Evolutionary conservation across 2,113 vertebrate species (phyloP).

Genomic region (Mus pahari): DNA sequence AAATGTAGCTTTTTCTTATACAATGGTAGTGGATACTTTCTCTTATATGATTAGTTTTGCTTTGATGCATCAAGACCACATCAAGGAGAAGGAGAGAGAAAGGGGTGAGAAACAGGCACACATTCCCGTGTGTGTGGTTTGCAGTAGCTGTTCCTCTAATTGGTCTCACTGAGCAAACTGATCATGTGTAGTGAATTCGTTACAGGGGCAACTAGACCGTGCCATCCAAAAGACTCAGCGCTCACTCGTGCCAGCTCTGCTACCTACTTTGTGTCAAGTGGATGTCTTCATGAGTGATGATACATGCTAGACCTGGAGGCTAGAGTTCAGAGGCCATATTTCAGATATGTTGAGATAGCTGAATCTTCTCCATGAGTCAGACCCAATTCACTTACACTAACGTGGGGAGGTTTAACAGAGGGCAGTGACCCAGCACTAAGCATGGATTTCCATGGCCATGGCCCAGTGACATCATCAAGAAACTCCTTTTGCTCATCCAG

Average conservation of each 20-base stretch:
- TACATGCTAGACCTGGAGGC: too few species aligned
- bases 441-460: too few species aligned
- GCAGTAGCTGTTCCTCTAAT: neutral
- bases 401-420: neutral
- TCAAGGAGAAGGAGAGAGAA: too few species aligned
- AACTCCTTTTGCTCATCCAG: neutral
- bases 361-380: neutral
- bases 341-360: neutral
- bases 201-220: neutral
- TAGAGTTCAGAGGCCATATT: neutral
- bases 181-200: neutral
- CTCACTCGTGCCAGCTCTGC: neutral
- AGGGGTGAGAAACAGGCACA: neutral
- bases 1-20: neutral
- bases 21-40: neutral
- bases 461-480: too few species aligned
- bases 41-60: neutral
- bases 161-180: constrained; percentile 31
- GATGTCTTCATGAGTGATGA: neutral
- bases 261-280: neutral
- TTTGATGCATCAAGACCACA: neutral
- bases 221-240: neutral
- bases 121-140: neutral
- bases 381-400: neutral
- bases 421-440: neutral